Conservation (phyloP, 2,888 invertebrate species). For the Campoletis raptor region DNA sequence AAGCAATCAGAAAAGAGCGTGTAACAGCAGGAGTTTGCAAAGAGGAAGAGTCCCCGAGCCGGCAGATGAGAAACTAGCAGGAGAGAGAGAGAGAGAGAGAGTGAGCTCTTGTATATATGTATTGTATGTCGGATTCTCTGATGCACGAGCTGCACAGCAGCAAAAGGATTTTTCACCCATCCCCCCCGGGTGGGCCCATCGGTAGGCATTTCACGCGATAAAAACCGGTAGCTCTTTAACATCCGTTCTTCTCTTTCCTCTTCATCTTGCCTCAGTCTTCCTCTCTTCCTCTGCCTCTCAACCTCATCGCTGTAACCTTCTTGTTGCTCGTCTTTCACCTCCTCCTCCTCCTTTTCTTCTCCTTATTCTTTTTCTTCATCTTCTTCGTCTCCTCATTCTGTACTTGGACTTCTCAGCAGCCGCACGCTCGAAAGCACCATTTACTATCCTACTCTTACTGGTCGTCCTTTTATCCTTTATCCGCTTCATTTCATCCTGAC, state of each 20-base stretch:
- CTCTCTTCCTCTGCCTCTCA: slow-evolving; percentile 19
- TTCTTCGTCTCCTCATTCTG: slow-evolving; percentile 14
- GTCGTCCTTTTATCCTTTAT: slow-evolving; percentile 41
- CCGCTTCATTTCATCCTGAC: slow-evolving; percentile 32
- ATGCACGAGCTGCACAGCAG: slow-evolving; percentile 52
- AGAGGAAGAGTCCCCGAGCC: slow-evolving; percentile 43
- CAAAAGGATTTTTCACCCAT: slow-evolving; percentile 55
- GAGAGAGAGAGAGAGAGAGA: background rate
- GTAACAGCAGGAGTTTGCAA: slow-evolving; percentile 52
- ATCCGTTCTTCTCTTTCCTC: slow-evolving; percentile 55
- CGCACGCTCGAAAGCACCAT: slow-evolving; percentile 24
- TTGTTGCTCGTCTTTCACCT: slow-evolving; percentile 26
- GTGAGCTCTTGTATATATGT: background rate
- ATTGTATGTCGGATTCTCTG: slow-evolving; percentile 20
- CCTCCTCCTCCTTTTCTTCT: slow-evolving; percentile 4
- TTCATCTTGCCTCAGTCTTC: background rate
- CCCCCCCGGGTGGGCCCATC: slow-evolving; percentile 67
- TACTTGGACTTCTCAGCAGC: slow-evolving; percentile 36
- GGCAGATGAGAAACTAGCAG: slow-evolving; percentile 43
- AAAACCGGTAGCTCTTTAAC: slow-evolving; percentile 72
- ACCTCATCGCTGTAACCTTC: slow-evolving; percentile 3
- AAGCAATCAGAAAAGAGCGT: slow-evolving; percentile 41
- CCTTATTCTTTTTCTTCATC: slow-evolving; percentile 27
- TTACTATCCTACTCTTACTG: slow-evolving; percentile 17
- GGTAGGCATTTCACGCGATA: slow-evolving; percentile 71